Evolutionary conservation across 2,888 invertebrate species (phyloP).

Genomic region (Nomada fucata): DNA sequence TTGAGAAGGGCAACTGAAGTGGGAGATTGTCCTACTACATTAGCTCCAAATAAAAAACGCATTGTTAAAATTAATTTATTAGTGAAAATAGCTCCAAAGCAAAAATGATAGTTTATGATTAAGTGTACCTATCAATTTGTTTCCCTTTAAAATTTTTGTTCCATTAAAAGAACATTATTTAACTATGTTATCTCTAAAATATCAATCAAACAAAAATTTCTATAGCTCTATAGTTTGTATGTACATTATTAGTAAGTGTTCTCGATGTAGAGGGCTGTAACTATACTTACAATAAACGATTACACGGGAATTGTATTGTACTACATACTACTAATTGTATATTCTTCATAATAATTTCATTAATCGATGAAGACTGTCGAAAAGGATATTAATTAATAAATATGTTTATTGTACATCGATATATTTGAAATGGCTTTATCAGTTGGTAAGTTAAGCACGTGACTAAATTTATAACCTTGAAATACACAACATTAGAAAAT

Average conservation of each 20-base stretch:
- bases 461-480: constrained; percentile 10
- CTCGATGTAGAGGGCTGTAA: constrained; percentile 40
- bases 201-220: too few relatives aligned
- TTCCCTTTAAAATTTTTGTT: too few relatives aligned
- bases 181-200: too few relatives aligned
- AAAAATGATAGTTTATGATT: constrained; percentile 79
- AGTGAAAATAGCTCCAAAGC: constrained; percentile 82
- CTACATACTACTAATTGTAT: not conserved
- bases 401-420: not conserved
- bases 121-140: constrained; percentile 44
- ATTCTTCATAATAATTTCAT: not conserved
- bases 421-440: constrained; percentile 59
- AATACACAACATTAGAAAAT: not conserved
- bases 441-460: constrained; percentile 52
- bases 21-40: constrained; percentile 70
- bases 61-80: constrained; percentile 83
- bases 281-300: not conserved
- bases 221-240: too few relatives aligned
- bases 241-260: too few relatives aligned
- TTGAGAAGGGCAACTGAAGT: constrained; percentile 76
- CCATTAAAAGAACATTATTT: too few relatives aligned
- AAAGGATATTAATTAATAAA: constrained; percentile 1
- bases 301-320: not conserved
- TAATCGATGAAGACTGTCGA: not conserved
- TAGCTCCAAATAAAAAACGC: constrained; percentile 82